phyloP scores from a whole-genome alignment of 1,140 invertebrate species.

The Drosophila pectinifera region DNA sequence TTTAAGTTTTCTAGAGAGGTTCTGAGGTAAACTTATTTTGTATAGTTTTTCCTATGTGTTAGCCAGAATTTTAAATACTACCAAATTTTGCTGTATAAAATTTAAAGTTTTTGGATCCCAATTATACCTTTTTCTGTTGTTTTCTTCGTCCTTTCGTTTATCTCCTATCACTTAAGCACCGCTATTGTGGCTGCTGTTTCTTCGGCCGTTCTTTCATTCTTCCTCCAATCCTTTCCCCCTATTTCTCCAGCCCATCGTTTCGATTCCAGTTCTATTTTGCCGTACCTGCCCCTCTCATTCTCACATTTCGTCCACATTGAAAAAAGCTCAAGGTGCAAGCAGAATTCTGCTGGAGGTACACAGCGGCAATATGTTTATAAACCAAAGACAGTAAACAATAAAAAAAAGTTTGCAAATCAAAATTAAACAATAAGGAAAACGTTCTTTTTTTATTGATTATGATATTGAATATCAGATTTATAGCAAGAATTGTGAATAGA shows the following conservation, averaged over 20 bases:
- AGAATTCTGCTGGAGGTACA: neutral
- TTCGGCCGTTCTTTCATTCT: slow-evolving; percentile 9
- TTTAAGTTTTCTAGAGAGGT: no score
- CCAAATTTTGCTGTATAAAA: no score
- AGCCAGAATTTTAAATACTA: no score
- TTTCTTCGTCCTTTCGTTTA: slow-evolving; percentile 14
- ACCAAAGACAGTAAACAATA: neutral
- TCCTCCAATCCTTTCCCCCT: slow-evolving; percentile 14
- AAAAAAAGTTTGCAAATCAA: neutral
- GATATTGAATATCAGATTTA: no score
- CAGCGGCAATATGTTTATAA: neutral
- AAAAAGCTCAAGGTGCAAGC: slow-evolving; percentile 69
- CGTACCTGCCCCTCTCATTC: slow-evolving; percentile 23
- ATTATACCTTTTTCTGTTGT: slow-evolving; percentile 1
- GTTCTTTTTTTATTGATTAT: no score
- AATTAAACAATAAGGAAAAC: no score
- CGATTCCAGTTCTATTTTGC: slow-evolving; percentile 68
- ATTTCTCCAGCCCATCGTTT: neutral
- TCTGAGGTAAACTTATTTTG: no score
- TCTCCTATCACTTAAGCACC: slow-evolving; percentile 19
- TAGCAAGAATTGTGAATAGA: no score
- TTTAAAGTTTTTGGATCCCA: no score
- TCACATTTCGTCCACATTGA: slow-evolving; percentile 37
- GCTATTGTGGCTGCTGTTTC: slow-evolving; percentile 32
- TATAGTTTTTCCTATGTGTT: no score